Evolutionary conservation across 1,140 invertebrate genomes (phyloP).

Genomic region (Scaptomyza hsui): DNA sequence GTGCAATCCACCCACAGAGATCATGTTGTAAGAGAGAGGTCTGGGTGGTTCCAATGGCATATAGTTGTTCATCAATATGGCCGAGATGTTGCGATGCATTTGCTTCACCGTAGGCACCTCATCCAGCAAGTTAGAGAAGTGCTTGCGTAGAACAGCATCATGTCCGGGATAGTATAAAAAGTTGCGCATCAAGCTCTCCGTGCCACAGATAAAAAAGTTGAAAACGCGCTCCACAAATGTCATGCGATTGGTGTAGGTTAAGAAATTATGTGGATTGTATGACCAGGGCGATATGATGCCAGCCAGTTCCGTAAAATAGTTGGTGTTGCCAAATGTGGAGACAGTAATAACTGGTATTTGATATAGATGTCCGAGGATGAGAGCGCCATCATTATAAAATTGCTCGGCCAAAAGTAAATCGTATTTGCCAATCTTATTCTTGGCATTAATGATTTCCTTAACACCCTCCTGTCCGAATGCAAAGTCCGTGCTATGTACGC

Average conservation of each 20-base stretch:
- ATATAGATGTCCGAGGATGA: conserved; percentile 82
- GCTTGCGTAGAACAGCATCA: conserved; percentile 64
- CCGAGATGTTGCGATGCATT: conserved; percentile 84
- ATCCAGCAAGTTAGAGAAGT: conserved; percentile 50
- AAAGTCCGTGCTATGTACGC: conserved; percentile 64
- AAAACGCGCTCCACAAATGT: conserved; percentile 76
- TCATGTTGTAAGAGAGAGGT: conserved; percentile 83
- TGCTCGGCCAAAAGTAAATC: conserved; percentile 83
- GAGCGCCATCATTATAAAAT: conserved; percentile 83
- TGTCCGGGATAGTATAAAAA: conserved; percentile 59
- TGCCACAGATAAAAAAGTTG: conserved; percentile 42
- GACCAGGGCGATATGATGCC: conserved; percentile 74
- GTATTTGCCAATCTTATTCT: conserved; percentile 74
- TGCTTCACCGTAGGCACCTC: conserved; percentile 79
- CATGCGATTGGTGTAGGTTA: conserved; percentile 71
- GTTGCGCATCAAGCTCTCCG: conserved; percentile 38
- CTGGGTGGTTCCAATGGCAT: conserved; percentile 82
- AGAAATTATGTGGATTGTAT: conserved; percentile 50
- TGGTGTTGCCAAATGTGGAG: conserved; percentile 70
- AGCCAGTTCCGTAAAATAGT: conserved; percentile 71
- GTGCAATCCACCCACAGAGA: conserved; percentile 85
- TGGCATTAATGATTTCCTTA: conserved; percentile 73
- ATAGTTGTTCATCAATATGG: conserved; percentile 85
- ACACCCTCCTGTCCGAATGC: conserved; percentile 77
- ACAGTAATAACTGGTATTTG: conserved; percentile 77